Evolutionary conservation across 2,888 invertebrate genomes (phyloP).

Genomic region (Anthrax anthrax): DNA sequence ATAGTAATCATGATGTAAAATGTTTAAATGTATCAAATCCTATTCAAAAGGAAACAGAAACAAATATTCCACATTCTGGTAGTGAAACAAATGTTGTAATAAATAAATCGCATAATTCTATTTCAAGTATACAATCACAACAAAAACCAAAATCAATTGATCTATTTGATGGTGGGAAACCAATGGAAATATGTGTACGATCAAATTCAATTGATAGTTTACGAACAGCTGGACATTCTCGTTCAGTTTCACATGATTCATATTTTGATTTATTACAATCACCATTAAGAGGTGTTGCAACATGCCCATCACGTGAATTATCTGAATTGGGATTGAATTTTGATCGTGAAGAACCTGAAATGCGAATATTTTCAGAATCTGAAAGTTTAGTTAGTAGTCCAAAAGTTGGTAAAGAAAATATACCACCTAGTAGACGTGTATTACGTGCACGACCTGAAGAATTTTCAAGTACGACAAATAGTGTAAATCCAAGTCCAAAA

Average conservation of each 20-base stretch:
- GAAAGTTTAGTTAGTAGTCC: slow-evolving; percentile 51
- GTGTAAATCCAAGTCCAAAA: slow-evolving; percentile 45
- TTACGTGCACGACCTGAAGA: slow-evolving; percentile 42
- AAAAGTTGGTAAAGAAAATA: slow-evolving; percentile 36
- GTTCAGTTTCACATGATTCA: slow-evolving; percentile 83
- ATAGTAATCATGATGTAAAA: slow-evolving; percentile 22
- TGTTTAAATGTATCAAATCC: slow-evolving; percentile 13
- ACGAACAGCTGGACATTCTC: slow-evolving; percentile 34
- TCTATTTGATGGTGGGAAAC: slow-evolving; percentile 29
- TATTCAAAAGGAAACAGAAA: slow-evolving; percentile 8
- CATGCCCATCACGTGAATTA: slow-evolving; percentile 45
- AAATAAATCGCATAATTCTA: slow-evolving; percentile 1
- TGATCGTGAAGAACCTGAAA: slow-evolving; percentile 71
- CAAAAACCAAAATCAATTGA: slow-evolving; percentile 26
- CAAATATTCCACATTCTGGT: slow-evolving; percentile 6
- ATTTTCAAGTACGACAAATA: slow-evolving; percentile 38
- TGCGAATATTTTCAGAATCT: slow-evolving; percentile 80
- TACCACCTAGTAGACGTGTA: slow-evolving; percentile 36
- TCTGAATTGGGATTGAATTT: slow-evolving; percentile 75
- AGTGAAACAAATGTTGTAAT: slow-evolving; percentile 4
- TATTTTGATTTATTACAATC: slow-evolving; percentile 59
- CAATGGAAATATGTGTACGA: slow-evolving; percentile 32
- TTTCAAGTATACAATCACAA: slow-evolving; percentile 6
- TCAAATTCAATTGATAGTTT: slow-evolving; percentile 35
- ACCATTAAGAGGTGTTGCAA: slow-evolving; percentile 28